Evolutionary conservation across 2,113 vertebrate genomes (phyloP).

Genomic region (Eidolon helvum): DNA sequence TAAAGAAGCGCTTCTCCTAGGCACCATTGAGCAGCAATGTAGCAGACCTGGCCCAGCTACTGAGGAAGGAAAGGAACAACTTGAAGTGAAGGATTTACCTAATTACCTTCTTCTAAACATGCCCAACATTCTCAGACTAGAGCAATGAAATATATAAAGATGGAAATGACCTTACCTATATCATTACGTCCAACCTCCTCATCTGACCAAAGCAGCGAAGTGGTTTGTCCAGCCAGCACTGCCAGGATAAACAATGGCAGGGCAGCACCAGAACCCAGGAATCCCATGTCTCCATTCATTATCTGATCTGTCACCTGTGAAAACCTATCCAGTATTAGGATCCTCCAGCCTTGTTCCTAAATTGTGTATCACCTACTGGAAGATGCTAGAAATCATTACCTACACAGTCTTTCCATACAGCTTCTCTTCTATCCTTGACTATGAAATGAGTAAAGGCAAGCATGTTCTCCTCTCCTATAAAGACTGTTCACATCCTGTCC

Average conservation of each 20-base stretch:
- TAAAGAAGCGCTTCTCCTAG: background rate
- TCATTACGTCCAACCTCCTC: background rate
- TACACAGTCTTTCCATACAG: background rate
- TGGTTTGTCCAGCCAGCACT: background rate
- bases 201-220: background rate
- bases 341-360: background rate
- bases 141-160: background rate
- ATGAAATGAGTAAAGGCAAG: background rate
- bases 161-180: background rate
- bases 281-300: background rate
- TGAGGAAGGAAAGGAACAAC: background rate
- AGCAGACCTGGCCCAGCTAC: background rate
- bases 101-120: background rate
- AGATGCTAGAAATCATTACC: background rate
- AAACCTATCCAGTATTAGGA: background rate
- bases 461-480: background rate
- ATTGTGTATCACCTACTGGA: background rate
- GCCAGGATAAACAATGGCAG: background rate
- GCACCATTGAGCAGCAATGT: background rate
- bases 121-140: background rate
- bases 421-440: background rate
- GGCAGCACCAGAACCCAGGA: background rate
- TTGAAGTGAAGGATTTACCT: background rate
- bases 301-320: background rate
- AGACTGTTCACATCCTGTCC: background rate